Evolutionary conservation across 2,888 invertebrate genomes (phyloP).

Genomic region (Nemotelus pantherinus): DNA sequence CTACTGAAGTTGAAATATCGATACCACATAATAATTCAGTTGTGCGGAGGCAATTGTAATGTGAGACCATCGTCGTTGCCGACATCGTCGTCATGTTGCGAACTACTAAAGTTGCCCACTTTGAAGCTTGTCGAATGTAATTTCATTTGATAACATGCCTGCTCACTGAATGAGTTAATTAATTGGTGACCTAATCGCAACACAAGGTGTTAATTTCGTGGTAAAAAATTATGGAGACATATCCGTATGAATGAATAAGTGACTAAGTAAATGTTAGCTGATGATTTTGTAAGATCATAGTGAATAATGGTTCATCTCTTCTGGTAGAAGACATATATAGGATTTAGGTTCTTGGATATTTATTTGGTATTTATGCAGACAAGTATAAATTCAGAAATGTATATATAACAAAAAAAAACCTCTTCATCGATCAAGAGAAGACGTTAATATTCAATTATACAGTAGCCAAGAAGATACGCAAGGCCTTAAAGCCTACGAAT

Average conservation of each 20-base stretch:
- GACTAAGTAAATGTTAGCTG: too few species aligned
- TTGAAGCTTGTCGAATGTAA: constrained; percentile 46
- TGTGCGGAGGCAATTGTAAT: constrained; percentile 29
- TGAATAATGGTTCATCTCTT: too few species aligned
- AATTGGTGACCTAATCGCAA: constrained; percentile 47
- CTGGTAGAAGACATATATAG: too few species aligned
- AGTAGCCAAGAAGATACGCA: too few species aligned
- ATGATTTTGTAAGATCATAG: too few species aligned
- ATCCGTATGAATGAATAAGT: neutral
- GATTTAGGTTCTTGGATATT: too few species aligned
- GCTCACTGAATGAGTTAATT: constrained; percentile 49
- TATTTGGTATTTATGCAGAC: too few species aligned
- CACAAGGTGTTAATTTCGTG: constrained; percentile 40
- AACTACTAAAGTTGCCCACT: constrained; percentile 43
- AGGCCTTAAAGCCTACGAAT: too few species aligned
- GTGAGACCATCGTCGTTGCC: constrained; percentile 36
- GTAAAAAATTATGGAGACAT: neutral
- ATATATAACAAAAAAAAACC: too few species aligned
- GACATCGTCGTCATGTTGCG: constrained; percentile 8
- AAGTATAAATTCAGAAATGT: too few species aligned
- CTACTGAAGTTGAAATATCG: constrained; percentile 29
- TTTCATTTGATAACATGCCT: constrained; percentile 49
- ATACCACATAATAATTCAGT: constrained; percentile 36
- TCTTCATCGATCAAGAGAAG: too few species aligned
- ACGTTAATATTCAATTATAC: too few species aligned